Base-by-base conservation (phyloP, 2,797 vertebrate species). In the Benthosema pterotum region DNA sequence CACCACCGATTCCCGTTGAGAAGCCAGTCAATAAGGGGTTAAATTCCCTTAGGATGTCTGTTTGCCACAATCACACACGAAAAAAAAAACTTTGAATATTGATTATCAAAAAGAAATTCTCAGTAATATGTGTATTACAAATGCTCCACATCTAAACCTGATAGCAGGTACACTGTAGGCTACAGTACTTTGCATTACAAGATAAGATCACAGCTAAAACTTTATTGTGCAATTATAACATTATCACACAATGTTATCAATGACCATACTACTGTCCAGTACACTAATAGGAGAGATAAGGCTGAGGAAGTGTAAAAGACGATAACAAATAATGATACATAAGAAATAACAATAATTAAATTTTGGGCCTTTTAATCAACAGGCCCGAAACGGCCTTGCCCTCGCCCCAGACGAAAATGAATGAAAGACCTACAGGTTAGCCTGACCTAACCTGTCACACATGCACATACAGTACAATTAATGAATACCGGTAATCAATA, bases 21-120 rank as follows among this genome's bases (percentile, higher is more conserved):
- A 93, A 98, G 73, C 96, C 97, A 0, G 63, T 67, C 56, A 97
- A 66, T 0, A 45, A 47, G 16, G 67, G 62, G 69, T 91, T 95
- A 79, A 98, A 98, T 80, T 93, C 84, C 55, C 55, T 91, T 68
- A 99, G 77, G 79, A 99, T 95, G 80, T 98, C 97, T 99, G 87
- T 18, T 92, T 75, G 68, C 14, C 43, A 69, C 18, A 61, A 42
- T 19, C 0, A 80, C 45, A 11, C 11, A 25, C n/a, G n/a, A n/a
- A n/a, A 38, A 15, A 55, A 22, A 55, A 4, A 2, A 14, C 15
- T 16, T 11, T 11, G 16, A 9, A 55, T 5, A 46, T 13, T 46
- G n/a, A 46, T 46, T 46, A 46, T 46, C 6, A 38, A 52, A 14
- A 32, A 56, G 1, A 5, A 1, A 38, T 22, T 2, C 11, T 43